These are phyloP conservation scores for Lochmaea capreae DNA, from an alignment of 2,888 invertebrate species.

Conservation along the genomic window DNA sequence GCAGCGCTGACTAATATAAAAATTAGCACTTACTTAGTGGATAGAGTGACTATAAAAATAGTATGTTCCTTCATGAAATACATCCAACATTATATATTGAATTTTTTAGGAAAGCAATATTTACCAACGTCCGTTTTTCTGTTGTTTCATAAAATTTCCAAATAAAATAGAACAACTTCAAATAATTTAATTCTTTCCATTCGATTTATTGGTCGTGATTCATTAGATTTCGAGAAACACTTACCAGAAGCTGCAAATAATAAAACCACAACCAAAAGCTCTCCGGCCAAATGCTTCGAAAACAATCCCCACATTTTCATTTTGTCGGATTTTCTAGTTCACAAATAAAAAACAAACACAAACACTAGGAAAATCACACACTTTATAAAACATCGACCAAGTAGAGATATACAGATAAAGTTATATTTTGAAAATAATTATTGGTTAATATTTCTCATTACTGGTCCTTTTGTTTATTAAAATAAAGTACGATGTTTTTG, in stretches of 20 bases:
- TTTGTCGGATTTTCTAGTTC: constrained; percentile 19
- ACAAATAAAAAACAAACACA: constrained; percentile 10
- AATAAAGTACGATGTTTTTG: constrained; percentile 38
- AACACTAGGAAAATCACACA: constrained; percentile 9
- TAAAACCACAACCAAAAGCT: constrained; percentile 30
- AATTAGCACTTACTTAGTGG: too few relatives aligned
- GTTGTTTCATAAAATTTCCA: not conserved
- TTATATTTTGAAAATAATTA: not conserved
- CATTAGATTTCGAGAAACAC: constrained; percentile 26
- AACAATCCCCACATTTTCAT: constrained; percentile 27
- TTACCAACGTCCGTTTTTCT: not conserved
- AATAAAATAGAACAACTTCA: constrained; percentile 15
- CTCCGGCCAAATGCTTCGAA: constrained; percentile 18
- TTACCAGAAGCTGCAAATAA: constrained; percentile 29
- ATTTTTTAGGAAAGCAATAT: too few relatives aligned
- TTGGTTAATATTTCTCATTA: not conserved
- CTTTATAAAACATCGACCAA: not conserved
- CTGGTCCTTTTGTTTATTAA: not conserved
- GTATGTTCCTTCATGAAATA: too few relatives aligned
- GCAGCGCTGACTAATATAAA: too few relatives aligned
- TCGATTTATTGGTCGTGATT: constrained; percentile 12
- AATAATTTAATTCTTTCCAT: constrained; percentile 19
- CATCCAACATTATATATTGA: too few relatives aligned
- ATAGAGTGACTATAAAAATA: too few relatives aligned
- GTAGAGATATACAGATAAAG: not conserved